A percentile compares a stretch with the other conserved stretches of the same genome.
phyloP scores from a whole-genome alignment of 2,113 vertebrate genomes.

The Colius striatus region DNA sequence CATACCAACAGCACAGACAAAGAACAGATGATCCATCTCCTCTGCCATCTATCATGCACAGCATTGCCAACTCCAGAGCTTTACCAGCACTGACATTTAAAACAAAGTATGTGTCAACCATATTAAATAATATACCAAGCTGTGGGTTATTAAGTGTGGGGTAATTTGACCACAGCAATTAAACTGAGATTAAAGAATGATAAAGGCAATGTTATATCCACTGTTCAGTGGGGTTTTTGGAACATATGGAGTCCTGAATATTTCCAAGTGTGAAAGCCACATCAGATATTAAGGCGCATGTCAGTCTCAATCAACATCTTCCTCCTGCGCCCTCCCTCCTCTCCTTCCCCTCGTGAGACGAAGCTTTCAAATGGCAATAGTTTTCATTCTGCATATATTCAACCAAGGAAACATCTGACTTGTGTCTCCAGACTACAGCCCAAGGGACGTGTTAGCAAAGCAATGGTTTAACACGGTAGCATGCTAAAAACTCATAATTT shows the following conservation, averaged over 20 bases:
- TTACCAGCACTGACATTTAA: slow-evolving; percentile 82
- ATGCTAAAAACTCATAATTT: background rate
- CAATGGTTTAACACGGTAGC: background rate
- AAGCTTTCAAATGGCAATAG: background rate
- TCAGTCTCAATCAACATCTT: slow-evolving; percentile 64
- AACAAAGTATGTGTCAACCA: slow-evolving; percentile 87
- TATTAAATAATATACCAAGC: slow-evolving; percentile 91
- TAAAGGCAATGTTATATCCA: slow-evolving; percentile 78
- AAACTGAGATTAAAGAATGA: slow-evolving; percentile 91
- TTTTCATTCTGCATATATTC: background rate
- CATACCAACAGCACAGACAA: slow-evolving; percentile 79
- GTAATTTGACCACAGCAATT: slow-evolving; percentile 94
- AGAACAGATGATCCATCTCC: slow-evolving; percentile 83
- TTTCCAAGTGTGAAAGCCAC: slow-evolving; percentile 77
- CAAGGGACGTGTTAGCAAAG: background rate
- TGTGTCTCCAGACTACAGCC: background rate
- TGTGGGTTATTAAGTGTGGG: slow-evolving; percentile 94
- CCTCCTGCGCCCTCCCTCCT: background rate
- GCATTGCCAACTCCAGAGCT: slow-evolving; percentile 82
- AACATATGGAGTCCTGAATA: slow-evolving; percentile 79
- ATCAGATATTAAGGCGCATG: slow-evolving; percentile 66
- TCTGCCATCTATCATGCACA: slow-evolving; percentile 83
- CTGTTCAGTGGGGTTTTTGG: slow-evolving; percentile 61
- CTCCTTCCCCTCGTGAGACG: background rate
- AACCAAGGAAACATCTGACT: background rate